Base-by-base conservation (phyloP, 2,113 vertebrate species). In the Calidris pygmaea region DNA sequence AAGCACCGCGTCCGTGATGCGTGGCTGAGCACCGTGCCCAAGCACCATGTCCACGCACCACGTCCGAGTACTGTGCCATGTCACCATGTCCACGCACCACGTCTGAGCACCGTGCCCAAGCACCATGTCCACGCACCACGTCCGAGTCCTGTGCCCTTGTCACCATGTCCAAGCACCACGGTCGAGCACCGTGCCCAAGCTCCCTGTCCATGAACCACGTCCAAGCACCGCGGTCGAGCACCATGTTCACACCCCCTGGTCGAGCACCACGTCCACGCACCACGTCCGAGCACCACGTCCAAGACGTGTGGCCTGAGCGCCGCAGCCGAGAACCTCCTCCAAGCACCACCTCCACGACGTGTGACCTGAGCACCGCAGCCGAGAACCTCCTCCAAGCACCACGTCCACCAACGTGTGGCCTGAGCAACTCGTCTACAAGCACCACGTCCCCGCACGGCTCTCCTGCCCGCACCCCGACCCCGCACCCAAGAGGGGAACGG, bases 361-460 rank as follows among this genome's bases (percentile, higher is more conserved):
- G 48, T 50, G 48, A 23, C 48, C 48, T 50, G 48, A 48, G 48
- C 48, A 48, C 48, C 48, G 11, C 21, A 48, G 48, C 48, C 9
- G 48, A 50, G 48, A 50, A 50, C 48, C 48, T 50, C 23, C 23
- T 22, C 30, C 9, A 8, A 48, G 56, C 58, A 37, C 58, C 58
- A 19, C 4, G 11, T 35, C n/a, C n/a, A 8, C 23, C 5, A 14
- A 26, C 14, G n/a, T 18, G 29, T 30, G 62, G 37, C 12, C 8
- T 60, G 19, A 30, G 34, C 7, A 43, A 62, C 80, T 8, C 4
- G 10, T 32, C 48, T 47, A 20, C 3, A 18, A 73, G 34, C 53
- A 1, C 14, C 59, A 14, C 23, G 4, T 1, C 45, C 8, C 2
- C 32, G 2, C 35, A 2, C 20, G 9, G 50, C 35, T 35, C 67